Percentiles rank a stretch among this genome's conserved stretches.
These are phyloP conservation scores for Brachyhypopomus occidentalis DNA, from an alignment of 2,113 vertebrate species.

Conservation along the genomic window DNA sequence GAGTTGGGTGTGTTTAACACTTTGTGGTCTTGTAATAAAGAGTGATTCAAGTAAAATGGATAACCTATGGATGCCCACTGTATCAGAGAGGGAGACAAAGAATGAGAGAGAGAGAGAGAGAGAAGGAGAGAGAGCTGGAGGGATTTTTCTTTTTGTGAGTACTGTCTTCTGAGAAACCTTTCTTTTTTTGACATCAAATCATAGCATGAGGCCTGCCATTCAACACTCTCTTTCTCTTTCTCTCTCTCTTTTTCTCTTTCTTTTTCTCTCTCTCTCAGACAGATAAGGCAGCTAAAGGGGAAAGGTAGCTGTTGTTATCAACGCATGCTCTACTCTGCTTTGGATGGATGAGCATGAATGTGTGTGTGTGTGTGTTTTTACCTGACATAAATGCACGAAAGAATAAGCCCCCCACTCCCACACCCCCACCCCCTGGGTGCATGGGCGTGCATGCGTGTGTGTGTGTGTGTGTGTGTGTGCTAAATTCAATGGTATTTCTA, in stretches of 20 bases:
- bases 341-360: constrained; percentile 13
- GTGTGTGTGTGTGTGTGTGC: constrained; percentile 37
- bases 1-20: neutral
- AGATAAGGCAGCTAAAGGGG: neutral
- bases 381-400: constrained; percentile 6
- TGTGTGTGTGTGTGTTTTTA: neutral
- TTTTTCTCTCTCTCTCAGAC: neutral
- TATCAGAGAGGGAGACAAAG: neutral
- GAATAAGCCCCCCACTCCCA: neutral
- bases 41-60: neutral
- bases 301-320: constrained; percentile 17
- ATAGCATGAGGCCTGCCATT: too few species aligned
- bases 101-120: neutral
- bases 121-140: neutral
- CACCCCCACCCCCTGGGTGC: neutral
- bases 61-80: neutral
- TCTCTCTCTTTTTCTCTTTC: neutral
- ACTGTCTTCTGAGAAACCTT: neutral
- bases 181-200: neutral
- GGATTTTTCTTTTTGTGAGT: neutral
- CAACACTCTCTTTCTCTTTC: neutral
- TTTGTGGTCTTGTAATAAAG: neutral
- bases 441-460: constrained; percentile 15
- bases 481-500: constrained; percentile 25
- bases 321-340: neutral